Conservation (phyloP, 2,888 invertebrate species). For the Stramonita haemastoma region DNA sequence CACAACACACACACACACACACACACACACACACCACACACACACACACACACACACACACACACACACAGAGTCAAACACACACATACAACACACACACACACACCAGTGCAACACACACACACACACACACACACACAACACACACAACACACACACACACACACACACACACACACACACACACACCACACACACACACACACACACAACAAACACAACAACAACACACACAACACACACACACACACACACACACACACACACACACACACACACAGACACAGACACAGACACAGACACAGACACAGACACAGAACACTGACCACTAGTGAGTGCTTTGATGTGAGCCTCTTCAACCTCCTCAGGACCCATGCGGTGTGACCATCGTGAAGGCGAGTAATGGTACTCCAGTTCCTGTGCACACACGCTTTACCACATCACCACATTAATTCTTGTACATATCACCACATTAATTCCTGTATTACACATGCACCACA, state of each 20-base stretch:
- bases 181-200: constrained; percentile 11
- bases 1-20: not conserved
- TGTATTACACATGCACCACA: too few species aligned
- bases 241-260: not conserved
- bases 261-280: not conserved
- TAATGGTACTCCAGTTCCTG: constrained; percentile 67
- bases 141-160: not conserved
- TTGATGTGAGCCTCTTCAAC: constrained; percentile 60
- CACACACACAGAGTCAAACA: not conserved
- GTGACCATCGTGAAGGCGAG: constrained; percentile 67
- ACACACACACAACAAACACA: not conserved
- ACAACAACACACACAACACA: not conserved
- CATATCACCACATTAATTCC: too few species aligned
- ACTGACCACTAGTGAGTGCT: constrained; percentile 52
- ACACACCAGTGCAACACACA: too few species aligned
- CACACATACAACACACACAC: not conserved
- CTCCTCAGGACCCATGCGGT: constrained; percentile 60
- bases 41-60: constrained; percentile 9
- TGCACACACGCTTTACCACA: not conserved
- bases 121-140: not conserved
- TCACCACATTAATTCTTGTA: not conserved
- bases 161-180: constrained; percentile 6
- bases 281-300: constrained; percentile 30
- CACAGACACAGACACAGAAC: constrained; percentile 37
- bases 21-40: not conserved